A percentile compares a stretch with the other conserved stretches of the same genome.
Conservation (phyloP, 2,888 invertebrate genomes). For the Caenorhabditis plicata region DNA sequence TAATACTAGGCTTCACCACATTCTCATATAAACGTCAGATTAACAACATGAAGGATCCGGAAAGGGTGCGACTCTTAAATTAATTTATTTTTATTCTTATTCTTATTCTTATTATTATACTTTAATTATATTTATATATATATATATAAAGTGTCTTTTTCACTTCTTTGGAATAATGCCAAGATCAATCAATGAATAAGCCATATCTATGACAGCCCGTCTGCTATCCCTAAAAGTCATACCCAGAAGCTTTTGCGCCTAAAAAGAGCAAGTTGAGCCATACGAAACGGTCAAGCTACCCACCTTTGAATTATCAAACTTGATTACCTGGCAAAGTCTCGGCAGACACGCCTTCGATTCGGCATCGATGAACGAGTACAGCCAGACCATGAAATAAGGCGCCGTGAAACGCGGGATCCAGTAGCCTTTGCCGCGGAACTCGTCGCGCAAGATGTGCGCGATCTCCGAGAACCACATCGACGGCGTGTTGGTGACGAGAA, state of each 20-base stretch:
- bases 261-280: not conserved
- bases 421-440: constrained; percentile 69
- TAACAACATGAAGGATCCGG: constrained; percentile 33
- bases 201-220: constrained; percentile 70
- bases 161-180: constrained; percentile 64
- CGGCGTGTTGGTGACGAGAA: constrained; percentile 59
- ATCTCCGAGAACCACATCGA: constrained; percentile 69
- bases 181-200: constrained; percentile 69
- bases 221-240: constrained; percentile 68
- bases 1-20: constrained; percentile 39
- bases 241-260: constrained; percentile 64
- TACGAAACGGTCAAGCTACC: not conserved
- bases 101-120: not conserved
- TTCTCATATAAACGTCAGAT: constrained; percentile 38
- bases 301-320: constrained; percentile 66
- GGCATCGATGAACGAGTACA: constrained; percentile 68
- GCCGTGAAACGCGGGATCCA: constrained; percentile 67
- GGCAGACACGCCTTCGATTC: constrained; percentile 67
- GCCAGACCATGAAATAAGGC: constrained; percentile 67
- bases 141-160: constrained; percentile 1
- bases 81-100: not conserved
- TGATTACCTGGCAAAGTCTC: constrained; percentile 55
- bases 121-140: not conserved
- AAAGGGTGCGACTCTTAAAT: constrained; percentile 27
- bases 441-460: constrained; percentile 68